Base-by-base conservation (phyloP, 2,888 invertebrate genomes). In the Oligia latruncula region DNA sequence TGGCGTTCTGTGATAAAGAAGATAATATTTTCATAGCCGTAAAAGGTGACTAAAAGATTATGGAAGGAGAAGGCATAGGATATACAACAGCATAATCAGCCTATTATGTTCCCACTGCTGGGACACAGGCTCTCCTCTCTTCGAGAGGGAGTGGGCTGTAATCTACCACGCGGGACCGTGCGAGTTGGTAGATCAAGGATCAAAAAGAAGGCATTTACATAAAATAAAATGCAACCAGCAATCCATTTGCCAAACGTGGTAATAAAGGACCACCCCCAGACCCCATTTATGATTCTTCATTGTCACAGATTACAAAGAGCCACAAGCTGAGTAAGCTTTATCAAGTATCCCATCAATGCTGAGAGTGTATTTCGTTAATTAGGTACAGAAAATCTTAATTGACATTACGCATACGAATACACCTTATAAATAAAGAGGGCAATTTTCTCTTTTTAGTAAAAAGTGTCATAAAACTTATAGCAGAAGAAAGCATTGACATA, bases 381-480 rank as follows among this genome's bases (percentile, higher is more conserved):
- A 60, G 29, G 71, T 20, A 55, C 17, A 52, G 40, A 74, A 40
- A 49, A 73, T 40, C 8, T 52, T 49, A 74, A 40, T 74, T 55
- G 29, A n/a, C 29, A 43, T 49, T 52, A 83, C 29, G 52, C 58
- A 60, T 75, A 4, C 0, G 0, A 6, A 23, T 29, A 40, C 29
- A 60, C 23, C 40, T n/a, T 3, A 35, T n/a, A n/a, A 23, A 58
- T n/a, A n/a, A 23, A 58, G 23, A 23, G 9, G 9, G 9, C 9
- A 9, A 9, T 52, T 52, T 52, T 52, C 52, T 52, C 20, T 52
- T 52, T 52, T 6, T 20, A 52, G 52, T 52, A 52, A 52, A 52
- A 9, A 58, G 8, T 58, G 55, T 23, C 23, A 58, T 58, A 23
- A 9, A 58, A 23, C 8, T 58, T 58, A 58, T 9, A 23, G 55